Conservation (phyloP, 1,140 invertebrate genomes). For the Hesperophylax magnus region DNA sequence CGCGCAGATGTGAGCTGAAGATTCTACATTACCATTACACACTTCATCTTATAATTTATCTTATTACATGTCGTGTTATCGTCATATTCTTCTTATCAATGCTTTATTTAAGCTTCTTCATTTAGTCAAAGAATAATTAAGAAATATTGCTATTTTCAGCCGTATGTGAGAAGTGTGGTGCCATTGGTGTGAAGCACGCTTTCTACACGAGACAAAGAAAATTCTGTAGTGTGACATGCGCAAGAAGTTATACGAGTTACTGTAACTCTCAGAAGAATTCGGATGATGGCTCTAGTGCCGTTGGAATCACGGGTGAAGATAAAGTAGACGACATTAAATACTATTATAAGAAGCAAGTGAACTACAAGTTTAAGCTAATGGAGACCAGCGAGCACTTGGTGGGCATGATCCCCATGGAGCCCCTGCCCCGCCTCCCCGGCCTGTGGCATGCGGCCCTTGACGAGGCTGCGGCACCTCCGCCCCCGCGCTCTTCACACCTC, state of each 20-base stretch:
- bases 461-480: conserved; percentile 33
- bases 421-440: conserved; percentile 66
- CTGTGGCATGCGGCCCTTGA: conserved; percentile 58
- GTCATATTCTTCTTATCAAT: too few relatives aligned
- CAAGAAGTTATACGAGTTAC: conserved; percentile 66
- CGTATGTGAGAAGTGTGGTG: conserved; percentile 91
- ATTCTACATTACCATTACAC: too few relatives aligned
- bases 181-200: conserved; percentile 90
- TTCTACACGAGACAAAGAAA: conserved; percentile 90
- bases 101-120: too few relatives aligned
- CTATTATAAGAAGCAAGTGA: conserved; percentile 60
- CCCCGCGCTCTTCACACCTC: conserved; percentile 66
- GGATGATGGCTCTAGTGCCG: conserved; percentile 7
- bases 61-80: too few relatives aligned
- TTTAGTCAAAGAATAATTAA: too few relatives aligned
- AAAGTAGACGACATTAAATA: conserved; percentile 27
- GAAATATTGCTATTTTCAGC: conserved; percentile 69
- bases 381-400: conserved; percentile 68
- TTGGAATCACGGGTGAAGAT: conserved; percentile 21
- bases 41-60: too few relatives aligned
- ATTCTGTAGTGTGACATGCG: conserved; percentile 85
- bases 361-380: conserved; percentile 68
- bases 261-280: conserved; percentile 32
- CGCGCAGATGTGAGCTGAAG: too few relatives aligned
- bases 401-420: conserved; percentile 67